Conservation (phyloP, 2,113 vertebrate genomes). For the Oryzias curvinotus region DNA sequence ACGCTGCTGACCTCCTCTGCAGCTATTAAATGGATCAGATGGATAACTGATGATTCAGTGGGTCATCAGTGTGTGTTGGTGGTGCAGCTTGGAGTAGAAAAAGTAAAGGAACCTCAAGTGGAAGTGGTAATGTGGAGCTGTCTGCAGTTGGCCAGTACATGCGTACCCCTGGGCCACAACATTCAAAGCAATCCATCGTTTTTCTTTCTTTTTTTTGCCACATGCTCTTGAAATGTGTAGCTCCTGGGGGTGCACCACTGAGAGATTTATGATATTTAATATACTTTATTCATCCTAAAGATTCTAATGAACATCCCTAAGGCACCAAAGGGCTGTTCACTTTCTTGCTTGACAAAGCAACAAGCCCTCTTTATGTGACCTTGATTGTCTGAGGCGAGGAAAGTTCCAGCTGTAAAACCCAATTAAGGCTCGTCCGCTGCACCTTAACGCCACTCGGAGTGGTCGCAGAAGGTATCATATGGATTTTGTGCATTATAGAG, state of each 20-base stretch:
- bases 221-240: constrained; percentile 45
- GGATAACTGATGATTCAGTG: constrained; percentile 31
- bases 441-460: constrained; percentile 16
- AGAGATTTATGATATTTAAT: constrained; percentile 51
- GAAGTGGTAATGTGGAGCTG: constrained; percentile 8
- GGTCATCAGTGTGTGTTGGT: constrained; percentile 3
- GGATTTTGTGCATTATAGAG: not conserved
- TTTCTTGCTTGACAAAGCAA: constrained; percentile 24
- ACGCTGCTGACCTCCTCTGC: constrained; percentile 38
- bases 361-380: constrained; percentile 16
- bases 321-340: constrained; percentile 16
- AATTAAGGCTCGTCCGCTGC: constrained; percentile 38
- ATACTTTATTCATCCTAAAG: constrained; percentile 18
- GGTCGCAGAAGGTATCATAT: constrained; percentile 5
- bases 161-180: constrained; percentile 27
- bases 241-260: constrained; percentile 18
- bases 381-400: constrained; percentile 14
- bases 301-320: constrained; percentile 20
- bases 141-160: constrained; percentile 36
- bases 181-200: constrained; percentile 44
- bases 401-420: constrained; percentile 26
- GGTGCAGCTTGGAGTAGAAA: constrained; percentile 5
- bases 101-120: constrained; percentile 10
- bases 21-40: constrained; percentile 17
- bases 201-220: constrained; percentile 6